Percentiles rank a stretch among this genome's conserved stretches.
phyloP scores from a whole-genome alignment of 2,888 invertebrate genomes.

The Didymodactylos carnosus region DNA sequence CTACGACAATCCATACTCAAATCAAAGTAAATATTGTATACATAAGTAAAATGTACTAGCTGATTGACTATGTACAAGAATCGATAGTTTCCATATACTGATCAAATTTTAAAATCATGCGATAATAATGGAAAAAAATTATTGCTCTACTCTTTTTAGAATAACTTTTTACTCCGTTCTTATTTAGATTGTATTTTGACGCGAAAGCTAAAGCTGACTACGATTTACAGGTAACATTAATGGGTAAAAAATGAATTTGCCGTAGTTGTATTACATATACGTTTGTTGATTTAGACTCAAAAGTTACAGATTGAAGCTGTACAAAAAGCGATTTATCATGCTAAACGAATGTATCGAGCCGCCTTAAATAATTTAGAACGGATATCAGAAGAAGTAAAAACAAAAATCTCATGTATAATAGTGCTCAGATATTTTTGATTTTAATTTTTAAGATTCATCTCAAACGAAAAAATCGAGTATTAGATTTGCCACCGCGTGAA shows the following conservation, averaged over 20 bases:
- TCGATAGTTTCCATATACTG: too few relatives aligned
- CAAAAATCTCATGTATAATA: too few relatives aligned
- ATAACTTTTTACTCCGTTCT: too few relatives aligned
- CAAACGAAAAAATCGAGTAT: slow-evolving; percentile 18
- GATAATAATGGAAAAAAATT: too few relatives aligned
- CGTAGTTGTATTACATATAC: not conserved
- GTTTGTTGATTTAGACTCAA: slow-evolving; percentile 34
- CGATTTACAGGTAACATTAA: slow-evolving; percentile 60
- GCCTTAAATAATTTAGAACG: slow-evolving; percentile 63
- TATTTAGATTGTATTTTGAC: slow-evolving; percentile 58
- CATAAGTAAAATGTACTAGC: too few relatives aligned
- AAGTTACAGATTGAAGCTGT: slow-evolving; percentile 61
- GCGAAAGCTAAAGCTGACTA: slow-evolving; percentile 53
- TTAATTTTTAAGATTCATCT: slow-evolving; percentile 31
- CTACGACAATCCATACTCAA: not conserved
- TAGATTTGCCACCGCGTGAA: slow-evolving; percentile 41
- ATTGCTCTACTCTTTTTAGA: too few relatives aligned
- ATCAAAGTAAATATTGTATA: not conserved
- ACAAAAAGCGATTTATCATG: slow-evolving; percentile 54
- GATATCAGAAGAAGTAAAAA: slow-evolving; percentile 55
- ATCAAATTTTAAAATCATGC: too few relatives aligned
- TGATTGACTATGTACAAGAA: too few relatives aligned
- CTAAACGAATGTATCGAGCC: slow-evolving; percentile 59
- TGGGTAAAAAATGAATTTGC: slow-evolving; percentile 39
- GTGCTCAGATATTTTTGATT: too few relatives aligned